Conservation (phyloP, 1,140 invertebrate species). For the Atta cephalotes region DNA sequence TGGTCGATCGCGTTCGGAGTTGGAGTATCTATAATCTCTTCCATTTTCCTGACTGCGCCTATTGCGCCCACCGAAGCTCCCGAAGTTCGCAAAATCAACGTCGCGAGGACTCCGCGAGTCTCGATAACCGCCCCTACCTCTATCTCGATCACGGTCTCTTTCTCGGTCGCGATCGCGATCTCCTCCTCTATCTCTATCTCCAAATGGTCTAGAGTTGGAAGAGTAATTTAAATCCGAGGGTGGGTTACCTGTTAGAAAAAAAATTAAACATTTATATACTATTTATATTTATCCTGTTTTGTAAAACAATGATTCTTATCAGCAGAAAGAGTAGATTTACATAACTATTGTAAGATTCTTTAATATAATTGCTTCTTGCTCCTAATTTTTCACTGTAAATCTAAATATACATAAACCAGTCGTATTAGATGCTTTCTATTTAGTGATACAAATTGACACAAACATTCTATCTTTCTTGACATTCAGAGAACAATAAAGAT, state of each 20-base stretch:
- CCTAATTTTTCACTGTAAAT: too few species aligned
- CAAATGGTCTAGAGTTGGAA: conserved; percentile 75
- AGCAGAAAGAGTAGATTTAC: too few species aligned
- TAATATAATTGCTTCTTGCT: too few species aligned
- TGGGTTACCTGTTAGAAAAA: conserved; percentile 74
- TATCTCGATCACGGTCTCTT: conserved; percentile 85
- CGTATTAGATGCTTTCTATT: too few species aligned
- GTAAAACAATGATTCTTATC: not conserved
- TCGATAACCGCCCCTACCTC: conserved; percentile 85
- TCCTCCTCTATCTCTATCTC: conserved; percentile 85
- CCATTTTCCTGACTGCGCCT: conserved; percentile 86
- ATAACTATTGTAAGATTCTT: too few species aligned
- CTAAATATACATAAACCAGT: too few species aligned
- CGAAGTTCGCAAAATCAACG: conserved; percentile 83
- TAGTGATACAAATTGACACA: too few species aligned
- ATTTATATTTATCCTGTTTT: not conserved
- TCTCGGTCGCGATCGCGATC: conserved; percentile 87
- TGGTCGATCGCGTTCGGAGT: conserved; percentile 75
- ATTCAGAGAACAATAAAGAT: too few species aligned
- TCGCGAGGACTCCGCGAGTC: conserved; percentile 87
- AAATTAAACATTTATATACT: not conserved
- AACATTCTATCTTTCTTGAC: too few species aligned
- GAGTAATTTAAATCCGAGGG: conserved; percentile 77
- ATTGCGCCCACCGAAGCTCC: conserved; percentile 83
- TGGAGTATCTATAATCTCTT: conserved; percentile 82